These are phyloP conservation scores for Syrmaticus mikado DNA, from an alignment of 2,113 vertebrate genomes.

Conservation along the genomic window DNA sequence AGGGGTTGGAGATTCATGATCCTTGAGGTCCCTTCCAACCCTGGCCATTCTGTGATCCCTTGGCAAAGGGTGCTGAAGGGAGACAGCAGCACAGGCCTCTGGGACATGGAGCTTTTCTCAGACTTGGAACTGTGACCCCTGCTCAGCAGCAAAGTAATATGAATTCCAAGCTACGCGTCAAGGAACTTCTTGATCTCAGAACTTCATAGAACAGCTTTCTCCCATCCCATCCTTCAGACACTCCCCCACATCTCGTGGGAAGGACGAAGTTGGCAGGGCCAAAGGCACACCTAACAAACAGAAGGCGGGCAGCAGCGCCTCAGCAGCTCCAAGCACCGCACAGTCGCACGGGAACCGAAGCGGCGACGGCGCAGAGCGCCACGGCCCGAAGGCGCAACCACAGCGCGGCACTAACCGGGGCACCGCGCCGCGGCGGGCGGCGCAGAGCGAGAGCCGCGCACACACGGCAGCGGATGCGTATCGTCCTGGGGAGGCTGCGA, in stretches of 20 bases:
- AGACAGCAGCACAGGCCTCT: not conserved
- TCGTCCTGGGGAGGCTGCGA: no score
- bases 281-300: not conserved
- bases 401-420: no score
- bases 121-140: not conserved
- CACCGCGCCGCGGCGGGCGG: no score
- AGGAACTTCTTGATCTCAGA: not conserved
- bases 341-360: not conserved
- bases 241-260: not conserved
- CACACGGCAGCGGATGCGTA: no score
- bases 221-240: not conserved
- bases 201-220: not conserved
- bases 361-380: no score
- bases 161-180: rapidly evolving
- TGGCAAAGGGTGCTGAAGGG: not conserved
- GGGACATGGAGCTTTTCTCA: not conserved
- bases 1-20: no score
- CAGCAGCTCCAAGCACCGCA: not conserved
- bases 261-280: not conserved
- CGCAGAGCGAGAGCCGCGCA: no score
- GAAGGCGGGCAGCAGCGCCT: rapidly evolving
- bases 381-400: no score
- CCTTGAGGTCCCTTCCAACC: no score
- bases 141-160: not conserved
- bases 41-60: not conserved